Conservation (phyloP, 2,113 vertebrate genomes). For the Eulemur macaco region DNA sequence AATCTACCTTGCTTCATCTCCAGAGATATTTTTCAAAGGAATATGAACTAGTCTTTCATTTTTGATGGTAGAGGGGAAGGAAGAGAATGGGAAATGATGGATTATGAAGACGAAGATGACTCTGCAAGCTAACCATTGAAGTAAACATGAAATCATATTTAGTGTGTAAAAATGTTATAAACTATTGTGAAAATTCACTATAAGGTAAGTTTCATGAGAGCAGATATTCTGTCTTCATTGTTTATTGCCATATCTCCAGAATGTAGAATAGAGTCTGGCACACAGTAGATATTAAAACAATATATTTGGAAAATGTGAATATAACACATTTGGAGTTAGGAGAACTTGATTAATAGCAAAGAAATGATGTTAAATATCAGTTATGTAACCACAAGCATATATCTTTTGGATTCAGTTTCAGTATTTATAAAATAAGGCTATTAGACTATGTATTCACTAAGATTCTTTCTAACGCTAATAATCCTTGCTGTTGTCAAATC, state of each 20-base stretch:
- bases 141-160: neutral
- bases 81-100: neutral
- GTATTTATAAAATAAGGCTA: constrained; percentile 11
- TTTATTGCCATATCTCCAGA: neutral
- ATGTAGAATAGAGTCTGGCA: neutral
- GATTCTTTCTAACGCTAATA: neutral
- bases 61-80: neutral
- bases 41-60: neutral
- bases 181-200: neutral
- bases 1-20: neutral
- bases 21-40: constrained; percentile 25
- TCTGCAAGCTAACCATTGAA: neutral
- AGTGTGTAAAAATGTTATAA: neutral
- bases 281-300: neutral
- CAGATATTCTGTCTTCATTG: neutral
- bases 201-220: neutral
- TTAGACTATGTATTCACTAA: neutral
- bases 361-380: neutral
- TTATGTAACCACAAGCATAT: neutral
- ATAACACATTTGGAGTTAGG: neutral
- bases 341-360: neutral
- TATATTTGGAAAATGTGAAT: neutral
- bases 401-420: neutral
- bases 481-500: neutral
- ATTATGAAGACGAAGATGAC: neutral